These are phyloP conservation scores for Paragorgia papillata DNA, from an alignment of 92 coral and sea anemone genomes.

Conservation along the genomic window DNA sequence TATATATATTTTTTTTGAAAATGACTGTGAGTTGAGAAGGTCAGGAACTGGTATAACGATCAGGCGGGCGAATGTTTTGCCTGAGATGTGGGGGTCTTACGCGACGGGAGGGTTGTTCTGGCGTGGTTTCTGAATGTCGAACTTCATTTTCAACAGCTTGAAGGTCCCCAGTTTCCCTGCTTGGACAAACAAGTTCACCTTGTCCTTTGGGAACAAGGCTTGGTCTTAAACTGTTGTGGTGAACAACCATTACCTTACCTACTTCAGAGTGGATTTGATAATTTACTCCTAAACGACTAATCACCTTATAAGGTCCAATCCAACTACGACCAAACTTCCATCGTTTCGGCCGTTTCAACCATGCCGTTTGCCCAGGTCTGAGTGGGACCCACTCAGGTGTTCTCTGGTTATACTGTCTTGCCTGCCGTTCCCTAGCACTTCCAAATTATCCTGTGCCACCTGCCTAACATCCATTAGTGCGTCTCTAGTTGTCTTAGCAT, in stretches of 20 bases:
- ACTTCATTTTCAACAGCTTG: no score
- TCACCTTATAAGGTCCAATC: conserved; percentile 48
- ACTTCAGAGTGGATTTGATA: conserved; percentile 30
- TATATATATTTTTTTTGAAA: conserved; percentile 23
- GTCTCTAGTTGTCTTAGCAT: conserved; percentile 1
- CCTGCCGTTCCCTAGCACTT: conserved; percentile 6
- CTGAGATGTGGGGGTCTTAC: no score
- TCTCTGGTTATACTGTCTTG: conserved; percentile 6
- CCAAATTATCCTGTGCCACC: conserved; percentile 35
- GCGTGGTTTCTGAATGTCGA: no score
- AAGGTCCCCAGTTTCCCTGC: no score
- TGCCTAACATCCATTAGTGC: conserved; percentile 36
- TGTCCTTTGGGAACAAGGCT: conserved; percentile 27
- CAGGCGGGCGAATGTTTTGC: conserved; percentile 42
- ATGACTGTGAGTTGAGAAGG: no score
- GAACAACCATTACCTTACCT: conserved; percentile 41
- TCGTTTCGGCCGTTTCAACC: conserved; percentile 49
- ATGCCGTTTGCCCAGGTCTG: conserved; percentile 38
- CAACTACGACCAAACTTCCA: conserved; percentile 63
- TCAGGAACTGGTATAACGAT: conserved; percentile 21
- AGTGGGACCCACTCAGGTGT: conserved; percentile 36
- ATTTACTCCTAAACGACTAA: conserved; percentile 42
- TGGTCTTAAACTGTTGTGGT: conserved; percentile 50
- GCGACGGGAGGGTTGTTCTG: background rate
- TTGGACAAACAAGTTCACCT: conserved; percentile 17